Evolutionary conservation across 2,888 invertebrate genomes (phyloP).

Genomic region (Nysson spinosus): DNA sequence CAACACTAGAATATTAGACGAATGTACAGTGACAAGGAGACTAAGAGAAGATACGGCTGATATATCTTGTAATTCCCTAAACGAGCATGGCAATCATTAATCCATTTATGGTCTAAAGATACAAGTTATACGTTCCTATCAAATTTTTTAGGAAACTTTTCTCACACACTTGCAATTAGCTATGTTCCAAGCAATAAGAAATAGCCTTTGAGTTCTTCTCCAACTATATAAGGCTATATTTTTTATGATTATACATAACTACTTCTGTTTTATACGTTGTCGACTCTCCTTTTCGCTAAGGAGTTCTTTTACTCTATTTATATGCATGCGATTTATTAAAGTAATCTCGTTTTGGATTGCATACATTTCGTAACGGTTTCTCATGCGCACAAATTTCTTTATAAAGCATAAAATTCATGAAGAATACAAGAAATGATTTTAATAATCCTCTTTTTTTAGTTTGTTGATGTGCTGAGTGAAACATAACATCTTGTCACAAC

Average conservation of each 20-base stretch:
- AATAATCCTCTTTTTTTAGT: slow-evolving; percentile 32
- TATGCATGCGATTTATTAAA: slow-evolving; percentile 24
- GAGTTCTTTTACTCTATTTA: slow-evolving; percentile 27
- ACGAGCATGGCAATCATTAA: slow-evolving; percentile 66
- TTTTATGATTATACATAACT: slow-evolving; percentile 30
- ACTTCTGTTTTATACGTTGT: slow-evolving; percentile 24
- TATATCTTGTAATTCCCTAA: slow-evolving; percentile 68
- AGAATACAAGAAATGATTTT: slow-evolving; percentile 29
- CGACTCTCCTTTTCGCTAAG: slow-evolving; percentile 37
- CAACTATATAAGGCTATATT: slow-evolving; percentile 30
- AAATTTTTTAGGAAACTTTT: slow-evolving; percentile 28
- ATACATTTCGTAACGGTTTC: slow-evolving; percentile 21
- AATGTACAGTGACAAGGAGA: slow-evolving; percentile 65
- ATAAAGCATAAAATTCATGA: slow-evolving; percentile 13
- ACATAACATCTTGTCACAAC: slow-evolving; percentile 51
- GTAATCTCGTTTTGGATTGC: slow-evolving; percentile 18
- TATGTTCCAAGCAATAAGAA: slow-evolving; percentile 27
- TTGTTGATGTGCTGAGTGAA: slow-evolving; percentile 39
- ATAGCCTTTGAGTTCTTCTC: slow-evolving; percentile 25
- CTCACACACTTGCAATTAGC: slow-evolving; percentile 28
- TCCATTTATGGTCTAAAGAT: slow-evolving; percentile 31
- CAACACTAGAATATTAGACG: slow-evolving; percentile 66
- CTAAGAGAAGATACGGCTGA: slow-evolving; percentile 65
- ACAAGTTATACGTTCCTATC: slow-evolving; percentile 45
- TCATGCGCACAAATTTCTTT: slow-evolving; percentile 18